Percentiles rank a stretch among this genome's conserved stretches.
These are phyloP conservation scores for Cavia aperea DNA, from an alignment of 2,113 vertebrate genomes.

Conservation along the genomic window DNA sequence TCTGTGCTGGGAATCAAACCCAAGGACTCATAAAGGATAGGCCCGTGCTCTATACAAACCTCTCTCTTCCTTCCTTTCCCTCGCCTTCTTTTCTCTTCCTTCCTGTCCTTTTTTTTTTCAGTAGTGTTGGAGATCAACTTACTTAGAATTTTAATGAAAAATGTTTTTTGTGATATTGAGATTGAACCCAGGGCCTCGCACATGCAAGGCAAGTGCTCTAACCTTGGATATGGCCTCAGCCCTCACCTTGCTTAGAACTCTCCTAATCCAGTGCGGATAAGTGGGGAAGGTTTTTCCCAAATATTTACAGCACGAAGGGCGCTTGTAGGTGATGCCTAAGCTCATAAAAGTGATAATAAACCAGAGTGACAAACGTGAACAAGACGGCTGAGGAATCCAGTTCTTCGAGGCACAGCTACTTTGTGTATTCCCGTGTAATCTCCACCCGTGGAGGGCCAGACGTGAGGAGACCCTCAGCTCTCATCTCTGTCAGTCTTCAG, in stretches of 20 bases:
- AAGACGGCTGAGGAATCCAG: neutral
- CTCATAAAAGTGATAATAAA: neutral
- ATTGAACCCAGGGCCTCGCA: neutral
- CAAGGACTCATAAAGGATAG: neutral
- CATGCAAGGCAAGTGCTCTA: neutral
- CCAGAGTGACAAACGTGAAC: neutral
- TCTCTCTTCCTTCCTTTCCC: too few relatives aligned
- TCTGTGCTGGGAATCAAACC: neutral
- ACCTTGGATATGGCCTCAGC: neutral
- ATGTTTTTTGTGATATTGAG: neutral
- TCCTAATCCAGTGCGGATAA: neutral
- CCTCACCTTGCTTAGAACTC: neutral
- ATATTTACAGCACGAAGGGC: neutral
- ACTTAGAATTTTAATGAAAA: neutral
- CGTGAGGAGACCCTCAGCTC: neutral
- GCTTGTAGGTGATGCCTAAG: neutral
- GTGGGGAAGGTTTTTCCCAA: neutral
- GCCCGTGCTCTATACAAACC: neutral
- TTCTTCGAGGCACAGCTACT: neutral
- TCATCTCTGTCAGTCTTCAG: neutral
- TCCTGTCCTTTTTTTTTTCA: neutral
- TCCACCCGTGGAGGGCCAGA: neutral
- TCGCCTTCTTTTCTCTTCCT: neutral
- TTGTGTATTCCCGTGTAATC: neutral
- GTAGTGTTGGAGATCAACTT: neutral